A percentile compares a stretch with the other conserved stretches of the same genome.
phyloP scores from a whole-genome alignment of 2,888 invertebrate species.

The Chymomyza procnemis region DNA sequence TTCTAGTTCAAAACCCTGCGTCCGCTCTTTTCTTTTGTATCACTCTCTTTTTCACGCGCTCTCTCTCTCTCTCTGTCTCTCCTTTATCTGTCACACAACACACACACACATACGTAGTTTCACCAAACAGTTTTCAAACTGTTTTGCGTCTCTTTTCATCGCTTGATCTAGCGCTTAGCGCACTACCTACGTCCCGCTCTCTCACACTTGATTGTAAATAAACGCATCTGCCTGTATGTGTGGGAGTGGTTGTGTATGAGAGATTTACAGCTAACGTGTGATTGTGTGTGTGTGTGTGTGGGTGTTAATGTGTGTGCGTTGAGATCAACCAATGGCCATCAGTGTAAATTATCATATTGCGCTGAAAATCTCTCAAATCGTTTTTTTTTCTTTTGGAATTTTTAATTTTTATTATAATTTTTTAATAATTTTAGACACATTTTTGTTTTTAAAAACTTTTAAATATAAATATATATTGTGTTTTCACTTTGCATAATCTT shows the following conservation, averaged over 20 bases:
- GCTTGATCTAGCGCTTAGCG: not conserved
- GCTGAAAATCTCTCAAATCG: not conserved
- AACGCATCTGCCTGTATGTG: not conserved
- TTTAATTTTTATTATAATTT: not conserved
- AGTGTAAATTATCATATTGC: not conserved
- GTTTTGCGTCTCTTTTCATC: too few relatives aligned
- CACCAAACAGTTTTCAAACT: not conserved
- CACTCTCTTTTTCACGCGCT: not conserved
- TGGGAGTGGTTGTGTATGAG: slow-evolving; percentile 2
- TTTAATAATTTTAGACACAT: not conserved
- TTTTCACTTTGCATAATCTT: too few relatives aligned
- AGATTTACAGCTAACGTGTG: not conserved
- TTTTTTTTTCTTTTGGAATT: not conserved
- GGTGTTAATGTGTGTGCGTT: not conserved
- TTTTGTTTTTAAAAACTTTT: too few relatives aligned
- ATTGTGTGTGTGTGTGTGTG: not conserved
- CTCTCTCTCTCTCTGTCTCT: not conserved
- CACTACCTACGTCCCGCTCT: not conserved
- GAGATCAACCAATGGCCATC: not conserved
- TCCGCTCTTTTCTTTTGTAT: too few relatives aligned
- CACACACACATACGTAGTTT: slow-evolving; percentile 1
- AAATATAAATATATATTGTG: too few relatives aligned
- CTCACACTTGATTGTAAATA: not conserved
- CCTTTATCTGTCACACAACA: not conserved
- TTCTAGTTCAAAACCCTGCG: not conserved